phyloP scores from a whole-genome alignment of 2,797 vertebrate genomes.

The Coccyzus lansbergi region DNA sequence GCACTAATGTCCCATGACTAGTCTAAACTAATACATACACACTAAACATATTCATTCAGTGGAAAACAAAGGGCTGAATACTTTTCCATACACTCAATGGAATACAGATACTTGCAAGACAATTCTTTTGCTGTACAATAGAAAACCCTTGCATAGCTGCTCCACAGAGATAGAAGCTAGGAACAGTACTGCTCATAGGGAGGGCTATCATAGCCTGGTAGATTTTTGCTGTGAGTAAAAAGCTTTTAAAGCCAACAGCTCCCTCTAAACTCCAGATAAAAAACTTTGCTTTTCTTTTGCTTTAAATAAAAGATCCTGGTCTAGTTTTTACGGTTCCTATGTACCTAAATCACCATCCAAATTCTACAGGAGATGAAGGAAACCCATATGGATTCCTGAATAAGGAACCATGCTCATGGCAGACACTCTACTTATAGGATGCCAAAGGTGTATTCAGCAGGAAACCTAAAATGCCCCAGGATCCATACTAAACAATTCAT shows the following conservation, averaged over 20 bases:
- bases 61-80: constrained; percentile 57
- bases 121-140: constrained; percentile 40
- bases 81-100: constrained; percentile 51
- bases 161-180: background rate
- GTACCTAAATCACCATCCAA: background rate
- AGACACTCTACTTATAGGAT: background rate
- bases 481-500: constrained; percentile 3
- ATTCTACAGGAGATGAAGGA: background rate
- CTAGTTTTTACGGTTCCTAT: background rate
- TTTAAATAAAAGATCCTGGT: background rate
- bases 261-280: background rate
- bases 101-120: constrained; percentile 37
- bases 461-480: constrained; percentile 9
- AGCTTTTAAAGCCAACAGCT: background rate
- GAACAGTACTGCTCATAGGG: background rate
- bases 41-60: constrained; percentile 49
- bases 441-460: background rate
- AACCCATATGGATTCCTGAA: background rate
- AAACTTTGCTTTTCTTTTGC: background rate
- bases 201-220: background rate
- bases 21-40: constrained; percentile 40
- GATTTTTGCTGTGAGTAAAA: background rate
- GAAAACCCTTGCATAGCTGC: background rate
- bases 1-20: constrained; percentile 46
- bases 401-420: background rate